Base-by-base conservation (phyloP, 2,113 vertebrate species). In the Cariama cristata region DNA sequence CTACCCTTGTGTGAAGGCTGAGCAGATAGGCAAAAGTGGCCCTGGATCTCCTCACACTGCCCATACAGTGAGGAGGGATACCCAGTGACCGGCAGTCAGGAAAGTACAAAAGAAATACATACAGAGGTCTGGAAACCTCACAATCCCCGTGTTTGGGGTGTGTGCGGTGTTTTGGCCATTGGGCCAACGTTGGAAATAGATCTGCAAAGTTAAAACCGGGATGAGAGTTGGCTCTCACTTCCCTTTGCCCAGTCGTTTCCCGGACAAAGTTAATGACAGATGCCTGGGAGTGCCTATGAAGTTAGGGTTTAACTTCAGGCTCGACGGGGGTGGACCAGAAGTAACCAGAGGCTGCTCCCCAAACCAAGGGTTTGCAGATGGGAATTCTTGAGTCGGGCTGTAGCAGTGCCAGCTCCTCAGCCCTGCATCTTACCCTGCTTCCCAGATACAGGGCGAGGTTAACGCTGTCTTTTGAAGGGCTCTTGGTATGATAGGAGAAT, bases 231-330 rank as follows among this genome's bases (percentile, higher is more conserved):
- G 14, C 50, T 94, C 63, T 71, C 23, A 2, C 21, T 52, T 86
- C 79, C 35, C 32, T 83, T 47, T 83, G 32, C 18, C 5, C 4
- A 2, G 22, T 28, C 12, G 6, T 92, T 86, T 80, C 64, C 14
- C 2, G 0, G 13, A 21, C 20, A 59, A 4, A 66, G 23, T 47
- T 71, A 32, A n/a, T 0, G 3, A 32, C 76, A 26, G 60, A 21
- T 86, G 60, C 24, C 42, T 2, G 0, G 27, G 15, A 27, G 35
- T 45, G 27, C 64, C 69, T 19, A 0, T 64, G 52, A 67, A 32
- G 64, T 53, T 71, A 23, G 40, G 8, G 33, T 95, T 81, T 67
- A 68, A 47, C 22, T 85, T 80, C 11, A n/a, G 47, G 19, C 53
- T 40, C 60, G 40, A 18, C 12, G 44, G 14, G 19, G 27, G 9